Evolutionary conservation across 2,113 vertebrate species (phyloP).

Genomic region (Erythrolamprus reginae): DNA sequence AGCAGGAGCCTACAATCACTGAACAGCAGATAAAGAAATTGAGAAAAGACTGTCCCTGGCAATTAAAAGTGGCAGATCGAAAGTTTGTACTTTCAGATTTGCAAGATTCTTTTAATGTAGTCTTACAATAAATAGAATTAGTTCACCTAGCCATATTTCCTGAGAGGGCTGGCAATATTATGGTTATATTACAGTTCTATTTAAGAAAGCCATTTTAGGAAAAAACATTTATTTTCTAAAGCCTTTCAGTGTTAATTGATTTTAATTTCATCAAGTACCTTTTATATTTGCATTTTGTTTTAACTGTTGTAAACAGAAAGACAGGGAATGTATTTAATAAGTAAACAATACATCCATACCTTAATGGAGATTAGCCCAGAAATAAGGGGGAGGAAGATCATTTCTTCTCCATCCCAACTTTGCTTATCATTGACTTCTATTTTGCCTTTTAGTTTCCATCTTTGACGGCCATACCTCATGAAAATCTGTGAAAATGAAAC

Average conservation of each 20-base stretch:
- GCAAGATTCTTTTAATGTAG: not conserved
- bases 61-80: not conserved
- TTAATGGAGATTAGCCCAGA: slow-evolving; percentile 94
- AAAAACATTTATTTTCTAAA: not conserved
- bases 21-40: not conserved
- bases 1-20: not conserved
- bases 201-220: not conserved
- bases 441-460: slow-evolving; percentile 95
- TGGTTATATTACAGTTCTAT: slow-evolving; percentile 2
- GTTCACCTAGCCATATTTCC: not conserved
- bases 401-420: slow-evolving; percentile 96
- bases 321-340: not conserved
- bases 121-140: not conserved
- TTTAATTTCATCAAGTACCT: not conserved
- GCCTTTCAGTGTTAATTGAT: not conserved
- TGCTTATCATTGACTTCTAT: slow-evolving; percentile 96
- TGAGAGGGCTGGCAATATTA: not conserved
- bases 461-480: slow-evolving; percentile 93
- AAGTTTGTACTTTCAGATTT: not conserved
- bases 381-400: slow-evolving; percentile 89
- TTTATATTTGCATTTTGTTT: not conserved
- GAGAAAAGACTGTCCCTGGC: not conserved
- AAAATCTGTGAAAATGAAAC: slow-evolving; percentile 78
- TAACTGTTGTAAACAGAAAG: not conserved
- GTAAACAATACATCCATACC: slow-evolving; percentile 60